These are phyloP conservation scores for Acrobasis consociella DNA, from an alignment of 2,888 invertebrate genomes.

Conservation along the genomic window DNA sequence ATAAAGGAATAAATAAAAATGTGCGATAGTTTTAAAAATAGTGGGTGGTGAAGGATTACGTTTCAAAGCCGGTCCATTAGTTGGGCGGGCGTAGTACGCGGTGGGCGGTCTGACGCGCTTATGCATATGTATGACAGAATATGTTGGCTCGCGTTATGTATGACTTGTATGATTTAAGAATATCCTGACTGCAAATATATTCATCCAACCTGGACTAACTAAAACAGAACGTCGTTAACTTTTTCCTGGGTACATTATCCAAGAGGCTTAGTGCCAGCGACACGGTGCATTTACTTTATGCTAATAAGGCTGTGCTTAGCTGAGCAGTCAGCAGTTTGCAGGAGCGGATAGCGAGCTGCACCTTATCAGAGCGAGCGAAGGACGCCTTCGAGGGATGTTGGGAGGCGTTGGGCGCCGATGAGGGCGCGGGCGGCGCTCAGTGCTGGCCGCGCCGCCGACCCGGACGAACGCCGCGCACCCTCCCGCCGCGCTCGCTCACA, in stretches of 20 bases:
- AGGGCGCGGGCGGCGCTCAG: conserved; percentile 50
- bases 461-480: conserved; percentile 62
- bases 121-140: conserved; percentile 17
- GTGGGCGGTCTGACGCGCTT: conserved; percentile 16
- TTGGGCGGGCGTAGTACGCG: conserved; percentile 35
- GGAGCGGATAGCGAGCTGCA: conserved; percentile 54
- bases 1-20: conserved; percentile 29
- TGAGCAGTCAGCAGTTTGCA: conserved; percentile 66
- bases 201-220: conserved; percentile 35
- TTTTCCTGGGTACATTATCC: conserved; percentile 38
- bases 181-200: background rate
- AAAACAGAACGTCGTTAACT: conserved; percentile 34
- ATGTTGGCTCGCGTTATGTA: conserved; percentile 3
- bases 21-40: conserved; percentile 41
- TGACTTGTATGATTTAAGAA: background rate
- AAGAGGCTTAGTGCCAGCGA: conserved; percentile 38
- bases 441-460: conserved; percentile 69
- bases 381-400: conserved; percentile 52
- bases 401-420: conserved; percentile 51
- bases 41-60: conserved; percentile 49
- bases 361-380: conserved; percentile 62
- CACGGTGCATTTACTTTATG: conserved; percentile 73
- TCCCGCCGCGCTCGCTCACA: conserved; percentile 35
- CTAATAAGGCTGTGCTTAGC: conserved; percentile 67
- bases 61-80: conserved; percentile 53